Evolutionary conservation across 92 coral and sea anemone species (phyloP), one percentile per base, ranked within the genome.

Genomic region (Diadumene lineata): DNA sequence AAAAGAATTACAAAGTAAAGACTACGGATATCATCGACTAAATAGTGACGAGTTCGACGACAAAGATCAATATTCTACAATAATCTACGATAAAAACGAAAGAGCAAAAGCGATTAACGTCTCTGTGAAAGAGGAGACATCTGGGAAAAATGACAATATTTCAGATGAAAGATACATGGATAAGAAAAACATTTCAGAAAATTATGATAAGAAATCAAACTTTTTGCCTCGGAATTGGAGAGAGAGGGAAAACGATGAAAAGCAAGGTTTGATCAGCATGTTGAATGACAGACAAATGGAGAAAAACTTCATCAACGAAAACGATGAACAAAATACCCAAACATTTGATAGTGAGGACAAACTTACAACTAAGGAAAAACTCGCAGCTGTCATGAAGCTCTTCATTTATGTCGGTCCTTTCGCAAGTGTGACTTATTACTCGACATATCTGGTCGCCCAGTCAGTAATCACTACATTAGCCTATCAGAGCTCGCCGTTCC

Each of bases 401-500:
- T 29, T 83, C 11, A 76, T 88, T 1, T 48, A 69, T 65, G 58
- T 21, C 19, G 53, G 79, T 76, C 68, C 65, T 28, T 84, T 89
- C 33, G 58, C 77, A 18, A 83, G 55, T 34, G 60, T 78, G 34
- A 87, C 92, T 32, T 87, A 84, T 84, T 73, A 78, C 68, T 87
- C 92, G 56, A 89, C 83, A 66, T 87, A 84, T 21, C 60, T 78
- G 66, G 78, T 83, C 38, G 78, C 83, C 28, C 88, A 53, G 58
- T 53, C 58, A 3, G 97, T 88, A 32, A 60, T 78, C 10, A 89
- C 93, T 21, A 89, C 93, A 15, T 25, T 89, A 34, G 93, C 93
- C 21, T 89, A 85, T 65, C 79, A 86, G 30, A 85, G 81, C 66
- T 80, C 93, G 0, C 93, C 93, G 9, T 89, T 89, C 76, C 71